A percentile compares a stretch with the other conserved stretches of the same genome.
These are phyloP conservation scores for Actenoides lindsayi DNA, from an alignment of 2,113 vertebrate genomes.

Conservation along the genomic window DNA sequence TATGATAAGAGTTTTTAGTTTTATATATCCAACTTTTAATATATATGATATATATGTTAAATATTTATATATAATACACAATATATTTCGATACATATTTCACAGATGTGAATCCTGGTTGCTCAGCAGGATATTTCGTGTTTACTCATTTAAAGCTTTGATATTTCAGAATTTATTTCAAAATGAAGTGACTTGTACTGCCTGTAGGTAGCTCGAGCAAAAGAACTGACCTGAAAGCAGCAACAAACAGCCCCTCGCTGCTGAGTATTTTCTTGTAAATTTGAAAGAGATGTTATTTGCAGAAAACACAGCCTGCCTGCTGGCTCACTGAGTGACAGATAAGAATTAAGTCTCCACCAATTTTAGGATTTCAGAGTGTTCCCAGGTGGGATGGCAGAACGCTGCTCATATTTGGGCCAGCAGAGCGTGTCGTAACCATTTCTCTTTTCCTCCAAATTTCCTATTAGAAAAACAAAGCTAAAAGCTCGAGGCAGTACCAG, in stretches of 20 bases:
- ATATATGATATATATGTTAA: neutral
- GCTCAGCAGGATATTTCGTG: neutral
- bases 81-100: neutral
- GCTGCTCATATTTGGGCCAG: neutral
- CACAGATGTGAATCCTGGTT: neutral
- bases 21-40: neutral
- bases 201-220: neutral
- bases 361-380: neutral
- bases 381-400: rapidly evolving
- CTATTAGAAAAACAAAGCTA: neutral
- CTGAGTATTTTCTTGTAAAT: neutral
- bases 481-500: neutral
- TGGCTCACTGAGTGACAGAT: neutral
- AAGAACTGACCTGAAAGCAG: neutral
- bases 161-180: neutral
- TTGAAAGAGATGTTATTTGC: neutral
- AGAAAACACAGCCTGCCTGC: neutral
- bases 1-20: neutral
- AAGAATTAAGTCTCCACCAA: neutral
- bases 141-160: neutral
- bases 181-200: neutral
- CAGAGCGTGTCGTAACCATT: neutral
- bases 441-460: neutral
- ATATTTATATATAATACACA: neutral
- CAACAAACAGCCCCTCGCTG: neutral